Percentiles rank a stretch among this genome's conserved stretches.
These are phyloP conservation scores for Scaptomyza hsui DNA, from an alignment of 1,140 invertebrate genomes.

Conservation along the genomic window DNA sequence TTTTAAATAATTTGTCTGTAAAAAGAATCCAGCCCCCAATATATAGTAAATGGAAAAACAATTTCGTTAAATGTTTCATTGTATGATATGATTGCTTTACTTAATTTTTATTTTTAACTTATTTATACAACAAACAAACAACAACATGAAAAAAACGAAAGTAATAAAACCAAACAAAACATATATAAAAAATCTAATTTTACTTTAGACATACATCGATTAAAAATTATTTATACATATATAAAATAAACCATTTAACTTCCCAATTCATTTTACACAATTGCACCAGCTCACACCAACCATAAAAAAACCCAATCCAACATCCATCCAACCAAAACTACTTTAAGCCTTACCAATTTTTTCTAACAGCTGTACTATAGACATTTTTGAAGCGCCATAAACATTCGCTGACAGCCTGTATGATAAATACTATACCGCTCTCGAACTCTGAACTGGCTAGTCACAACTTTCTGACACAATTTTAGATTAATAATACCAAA, in stretches of 20 bases:
- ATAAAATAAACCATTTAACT: slow-evolving; percentile 59
- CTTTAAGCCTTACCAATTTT: slow-evolving; percentile 59
- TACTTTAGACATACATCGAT: slow-evolving; percentile 66
- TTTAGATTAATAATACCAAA: slow-evolving; percentile 39
- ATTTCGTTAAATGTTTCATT: slow-evolving; percentile 84
- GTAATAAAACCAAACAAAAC: slow-evolving; percentile 54
- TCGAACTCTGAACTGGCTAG: slow-evolving; percentile 21
- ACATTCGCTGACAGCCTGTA: slow-evolving; percentile 22
- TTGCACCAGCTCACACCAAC: slow-evolving; percentile 10
- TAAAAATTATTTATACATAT: slow-evolving; percentile 38
- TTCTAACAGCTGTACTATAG: slow-evolving; percentile 75
- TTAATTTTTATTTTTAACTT: slow-evolving; percentile 72
- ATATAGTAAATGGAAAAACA: slow-evolving; percentile 44
- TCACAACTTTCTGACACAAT: slow-evolving; percentile 13
- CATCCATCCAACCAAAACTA: slow-evolving; percentile 30
- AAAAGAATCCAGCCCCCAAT: slow-evolving; percentile 57
- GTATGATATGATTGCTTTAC: slow-evolving; percentile 79
- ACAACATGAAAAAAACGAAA: slow-evolving; percentile 49
- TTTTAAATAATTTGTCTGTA: slow-evolving; percentile 68
- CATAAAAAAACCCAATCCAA: slow-evolving; percentile 10
- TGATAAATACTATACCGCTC: slow-evolving; percentile 24
- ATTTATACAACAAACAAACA: slow-evolving; percentile 70
- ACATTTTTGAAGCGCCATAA: slow-evolving; percentile 25
- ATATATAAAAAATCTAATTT: slow-evolving; percentile 70
- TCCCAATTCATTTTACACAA: slow-evolving; percentile 27